Evolutionary conservation across 2,888 invertebrate species (phyloP).

Genomic region (Pterobdella sp.): DNA sequence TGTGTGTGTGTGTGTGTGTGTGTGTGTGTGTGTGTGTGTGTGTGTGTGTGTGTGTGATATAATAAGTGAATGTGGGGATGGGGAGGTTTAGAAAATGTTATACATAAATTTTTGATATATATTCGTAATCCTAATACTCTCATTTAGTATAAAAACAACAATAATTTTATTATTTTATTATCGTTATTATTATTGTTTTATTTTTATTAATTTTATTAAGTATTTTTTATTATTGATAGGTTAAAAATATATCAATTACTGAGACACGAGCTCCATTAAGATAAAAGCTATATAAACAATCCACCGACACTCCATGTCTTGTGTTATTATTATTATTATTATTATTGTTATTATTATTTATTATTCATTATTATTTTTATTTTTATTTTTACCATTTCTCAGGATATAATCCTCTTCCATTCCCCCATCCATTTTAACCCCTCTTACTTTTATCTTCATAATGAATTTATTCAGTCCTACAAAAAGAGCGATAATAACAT

Average conservation of each 20-base stretch:
- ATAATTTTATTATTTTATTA: not conserved
- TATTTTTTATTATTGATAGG: not conserved
- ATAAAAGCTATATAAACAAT: no score
- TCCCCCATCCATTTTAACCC: not conserved
- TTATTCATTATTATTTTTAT: not conserved
- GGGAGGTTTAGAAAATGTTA: not conserved
- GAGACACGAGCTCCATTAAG: no score
- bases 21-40: slow-evolving; percentile 14
- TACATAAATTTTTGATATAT: not conserved
- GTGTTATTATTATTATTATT: not conserved
- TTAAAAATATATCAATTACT: no score
- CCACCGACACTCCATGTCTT: no score
- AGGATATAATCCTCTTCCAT: not conserved
- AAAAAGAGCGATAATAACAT: not conserved
- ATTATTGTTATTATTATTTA: not conserved
- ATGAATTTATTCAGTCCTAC: not conserved
- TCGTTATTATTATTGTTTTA: not conserved
- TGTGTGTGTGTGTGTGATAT: slow-evolving; percentile 8
- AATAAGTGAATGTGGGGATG: not conserved
- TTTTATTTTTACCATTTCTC: not conserved
- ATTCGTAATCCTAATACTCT: no score
- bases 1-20: slow-evolving; percentile 7
- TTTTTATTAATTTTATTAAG: not conserved
- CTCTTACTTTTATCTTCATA: not conserved
- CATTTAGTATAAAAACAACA: not conserved